Evolutionary conservation across 2,113 vertebrate species (phyloP).

Genomic region (Sylvilagus bachmani): DNA sequence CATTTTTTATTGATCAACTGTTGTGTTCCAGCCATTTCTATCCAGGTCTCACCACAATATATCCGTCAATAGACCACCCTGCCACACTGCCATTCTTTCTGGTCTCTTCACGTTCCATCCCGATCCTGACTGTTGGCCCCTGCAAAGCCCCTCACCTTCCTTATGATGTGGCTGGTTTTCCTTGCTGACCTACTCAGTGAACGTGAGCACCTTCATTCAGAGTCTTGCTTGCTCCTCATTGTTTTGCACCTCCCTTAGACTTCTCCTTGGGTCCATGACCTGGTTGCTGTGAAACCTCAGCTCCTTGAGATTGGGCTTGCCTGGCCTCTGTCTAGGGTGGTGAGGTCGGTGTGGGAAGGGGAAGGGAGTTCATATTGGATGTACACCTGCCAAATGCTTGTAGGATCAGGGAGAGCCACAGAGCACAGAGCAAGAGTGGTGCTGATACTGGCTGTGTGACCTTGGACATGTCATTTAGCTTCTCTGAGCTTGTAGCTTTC

Average conservation of each 20-base stretch:
- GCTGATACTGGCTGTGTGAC: not conserved
- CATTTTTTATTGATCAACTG: not conserved
- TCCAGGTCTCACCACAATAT: not conserved
- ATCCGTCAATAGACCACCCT: not conserved
- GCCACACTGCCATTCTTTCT: not conserved
- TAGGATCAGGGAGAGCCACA: not conserved
- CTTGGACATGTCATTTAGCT: not conserved
- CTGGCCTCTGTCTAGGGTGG: not conserved
- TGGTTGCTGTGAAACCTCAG: not conserved
- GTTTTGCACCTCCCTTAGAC: not conserved
- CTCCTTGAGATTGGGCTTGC: not conserved
- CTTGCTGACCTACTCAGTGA: not conserved
- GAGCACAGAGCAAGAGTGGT: not conserved
- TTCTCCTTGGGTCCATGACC: not conserved
- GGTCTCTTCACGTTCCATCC: not conserved
- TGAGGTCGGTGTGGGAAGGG: not conserved
- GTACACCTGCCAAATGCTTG: not conserved
- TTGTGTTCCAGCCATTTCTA: not conserved
- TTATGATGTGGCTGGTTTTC: not conserved
- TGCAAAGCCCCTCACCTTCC: not conserved
- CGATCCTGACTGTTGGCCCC: not conserved
- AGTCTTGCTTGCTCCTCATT: not conserved
- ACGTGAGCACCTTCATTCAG: not conserved
- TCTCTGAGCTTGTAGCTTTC: not conserved
- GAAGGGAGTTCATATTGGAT: not conserved